phyloP scores from a whole-genome alignment of 2,888 invertebrate genomes.

The Rhamnusium bicolor region DNA sequence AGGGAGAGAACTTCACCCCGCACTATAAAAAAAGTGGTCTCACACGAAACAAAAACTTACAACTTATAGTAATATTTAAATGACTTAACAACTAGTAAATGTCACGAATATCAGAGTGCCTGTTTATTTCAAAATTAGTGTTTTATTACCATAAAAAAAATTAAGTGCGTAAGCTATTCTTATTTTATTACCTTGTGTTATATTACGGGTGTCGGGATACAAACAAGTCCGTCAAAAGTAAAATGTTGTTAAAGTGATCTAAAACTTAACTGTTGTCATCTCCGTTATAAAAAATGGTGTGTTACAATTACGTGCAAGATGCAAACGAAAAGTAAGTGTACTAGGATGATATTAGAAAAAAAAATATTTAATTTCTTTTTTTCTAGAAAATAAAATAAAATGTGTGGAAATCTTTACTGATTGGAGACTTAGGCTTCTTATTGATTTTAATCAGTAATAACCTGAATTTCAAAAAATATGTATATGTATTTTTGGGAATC shows the following conservation, averaged over 20 bases:
- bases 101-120: not conserved
- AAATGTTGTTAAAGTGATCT: too few relatives aligned
- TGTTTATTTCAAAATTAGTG: not conserved
- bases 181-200: too few relatives aligned
- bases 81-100: not conserved
- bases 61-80: not conserved
- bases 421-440: too few relatives aligned
- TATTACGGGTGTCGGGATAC: not conserved
- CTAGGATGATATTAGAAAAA: not conserved
- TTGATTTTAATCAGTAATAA: too few relatives aligned
- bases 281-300: conserved; percentile 53
- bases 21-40: not conserved
- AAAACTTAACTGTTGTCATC: not conserved
- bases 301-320: conserved; percentile 53
- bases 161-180: not conserved
- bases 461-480: too few relatives aligned
- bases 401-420: too few relatives aligned
- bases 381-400: too few relatives aligned
- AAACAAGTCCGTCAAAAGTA: not conserved
- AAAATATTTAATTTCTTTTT: too few relatives aligned
- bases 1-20: conserved; percentile 12
- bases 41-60: not conserved
- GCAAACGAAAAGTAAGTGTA: conserved; percentile 49
- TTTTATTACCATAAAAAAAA: not conserved
- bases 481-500: too few relatives aligned